Percentiles rank a stretch among this genome's conserved stretches.
Evolutionary conservation across 1,140 invertebrate genomes (phyloP).

Genomic region (Drosophila sp.): DNA sequence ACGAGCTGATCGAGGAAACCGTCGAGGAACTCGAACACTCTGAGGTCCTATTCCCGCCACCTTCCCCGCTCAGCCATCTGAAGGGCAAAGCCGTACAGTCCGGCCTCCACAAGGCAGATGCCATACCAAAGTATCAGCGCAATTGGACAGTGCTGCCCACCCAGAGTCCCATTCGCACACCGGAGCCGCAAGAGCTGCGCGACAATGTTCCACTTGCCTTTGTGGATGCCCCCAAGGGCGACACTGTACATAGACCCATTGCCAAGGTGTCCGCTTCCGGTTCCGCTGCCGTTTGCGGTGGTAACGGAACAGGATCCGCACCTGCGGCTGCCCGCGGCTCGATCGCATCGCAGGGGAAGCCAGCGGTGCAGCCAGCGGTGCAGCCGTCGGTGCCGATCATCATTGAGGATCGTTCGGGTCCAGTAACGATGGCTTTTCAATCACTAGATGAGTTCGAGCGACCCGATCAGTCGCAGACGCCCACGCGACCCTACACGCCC

Average conservation of each 20-base stretch:
- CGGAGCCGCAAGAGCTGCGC: constrained; percentile 84
- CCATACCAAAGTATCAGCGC: constrained; percentile 87
- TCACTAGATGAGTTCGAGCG: constrained; percentile 86
- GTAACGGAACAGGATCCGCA: neutral
- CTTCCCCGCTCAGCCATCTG: constrained; percentile 83
- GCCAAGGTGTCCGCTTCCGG: constrained; percentile 50
- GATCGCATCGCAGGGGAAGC: constrained; percentile 10
- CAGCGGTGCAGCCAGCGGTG: constrained; percentile 36
- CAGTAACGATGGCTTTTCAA: constrained; percentile 86
- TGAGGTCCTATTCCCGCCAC: constrained; percentile 75
- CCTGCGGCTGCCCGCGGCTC: constrained; percentile 48
- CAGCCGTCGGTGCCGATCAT: constrained; percentile 77
- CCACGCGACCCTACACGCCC: constrained; percentile 86
- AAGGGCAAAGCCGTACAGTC: constrained; percentile 78
- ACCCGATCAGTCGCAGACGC: constrained; percentile 83
- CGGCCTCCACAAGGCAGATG: constrained; percentile 86
- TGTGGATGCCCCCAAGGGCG: constrained; percentile 69
- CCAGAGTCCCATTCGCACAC: constrained; percentile 85
- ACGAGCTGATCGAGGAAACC: constrained; percentile 75
- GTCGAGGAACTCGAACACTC: constrained; percentile 80
- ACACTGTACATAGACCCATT: constrained; percentile 74
- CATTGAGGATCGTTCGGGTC: constrained; percentile 72
- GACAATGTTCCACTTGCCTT: constrained; percentile 84
- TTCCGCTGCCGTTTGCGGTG: constrained; percentile 14
- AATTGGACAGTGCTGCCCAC: constrained; percentile 86